Base-by-base conservation (phyloP, 2,797 vertebrate species). In the Sparus aurata region DNA sequence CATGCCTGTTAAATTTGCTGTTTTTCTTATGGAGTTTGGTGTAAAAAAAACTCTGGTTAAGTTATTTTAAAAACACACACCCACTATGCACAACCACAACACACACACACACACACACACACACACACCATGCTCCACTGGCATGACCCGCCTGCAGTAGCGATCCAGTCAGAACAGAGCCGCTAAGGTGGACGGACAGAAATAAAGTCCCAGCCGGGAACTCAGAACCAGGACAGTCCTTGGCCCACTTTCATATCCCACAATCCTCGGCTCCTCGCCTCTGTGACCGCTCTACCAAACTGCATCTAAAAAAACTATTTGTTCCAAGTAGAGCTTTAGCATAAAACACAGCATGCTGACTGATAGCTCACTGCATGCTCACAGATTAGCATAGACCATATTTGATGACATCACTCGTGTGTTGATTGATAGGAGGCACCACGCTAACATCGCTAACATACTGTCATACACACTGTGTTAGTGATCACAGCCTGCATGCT, bases 201-300 rank as follows among this genome's bases (percentile, higher is more conserved):
- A 67, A 79, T 80, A 71, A 69, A 67, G 84, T 71, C 61, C 69
- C 77, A 22, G 47, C 7, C 61, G 0, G 69, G 80, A 57, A 64
- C 84, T 58, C 0, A 69, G 74, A 80, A 80, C 77, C 67, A 34
- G 80, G 67, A 75, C 77, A 60, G 65, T 45, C 47, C 25, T 30
- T 69, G 70, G 70, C 80, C 84, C 74, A 46, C 71, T 83, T 5
- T 38, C 16, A 69, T 45, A 6, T 63, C 71, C 66, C 75, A 79
- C 54, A 57, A 73, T 73, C 30, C 77, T 69, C 18, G 0, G 46
- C 1, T 64, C 52, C 25, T 73, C 54, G 1, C 20, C 62, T 38
- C 57, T 20, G 17, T 30, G 46, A 43, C 74, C 38, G 1, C 23
- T 50, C 41, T 2, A 23, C 52, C 16, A 54, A n/a, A 45, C 15